Base-by-base conservation (phyloP, 2,113 vertebrate genomes). In the Cololabis saira region DNA sequence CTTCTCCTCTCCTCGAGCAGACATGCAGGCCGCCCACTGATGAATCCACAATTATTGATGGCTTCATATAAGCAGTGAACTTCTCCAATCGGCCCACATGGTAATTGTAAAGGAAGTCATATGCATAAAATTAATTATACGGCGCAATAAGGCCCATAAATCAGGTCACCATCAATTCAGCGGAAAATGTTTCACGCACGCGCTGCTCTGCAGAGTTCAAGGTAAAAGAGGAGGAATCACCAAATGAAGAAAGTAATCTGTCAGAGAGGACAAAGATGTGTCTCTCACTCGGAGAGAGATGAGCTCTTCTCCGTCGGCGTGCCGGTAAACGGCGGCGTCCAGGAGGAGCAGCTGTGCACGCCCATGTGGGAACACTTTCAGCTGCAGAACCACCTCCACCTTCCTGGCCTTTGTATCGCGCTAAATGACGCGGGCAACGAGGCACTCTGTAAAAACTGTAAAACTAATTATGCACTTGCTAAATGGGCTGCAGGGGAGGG, bases 61-160 rank as follows among this genome's bases (percentile, higher is more conserved):
- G 81, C 87, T 92, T 92, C 90, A 91, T 91, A 91, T 86, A 91
- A 63, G 91, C 91, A 89, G 90, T 92, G 91, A 93, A 93, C 93
- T 93, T 92, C 92, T 91, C 90, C 90, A 90, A 87, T 92, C 87
- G 88, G 85, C 73, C 78, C 9, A 47, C 76, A 64, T 73, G 84
- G 93, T 95, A 95, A 98, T 95, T 95, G 94, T 95, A 93, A 93
- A 94, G 93, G 95, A 96, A 96, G 93, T 94, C 94, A 95, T 95
- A 96, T 95, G 95, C 95, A 96, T 96, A 96, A 95, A 95, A 96
- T 96, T 95, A 96, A 95, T 96, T 94, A 93, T 93, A 84, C 90
- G 64, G 80, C 88, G 92, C 93, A 94, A 94, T 92, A 95, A 82
- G 87, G 90, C 93, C 92, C 94, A 96, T 95, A 95, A 97, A 95